Percentiles rank a stretch among this genome's conserved stretches.
Evolutionary conservation across 1,140 invertebrate genomes (phyloP).

Genomic region (Solenopsis fugax): DNA sequence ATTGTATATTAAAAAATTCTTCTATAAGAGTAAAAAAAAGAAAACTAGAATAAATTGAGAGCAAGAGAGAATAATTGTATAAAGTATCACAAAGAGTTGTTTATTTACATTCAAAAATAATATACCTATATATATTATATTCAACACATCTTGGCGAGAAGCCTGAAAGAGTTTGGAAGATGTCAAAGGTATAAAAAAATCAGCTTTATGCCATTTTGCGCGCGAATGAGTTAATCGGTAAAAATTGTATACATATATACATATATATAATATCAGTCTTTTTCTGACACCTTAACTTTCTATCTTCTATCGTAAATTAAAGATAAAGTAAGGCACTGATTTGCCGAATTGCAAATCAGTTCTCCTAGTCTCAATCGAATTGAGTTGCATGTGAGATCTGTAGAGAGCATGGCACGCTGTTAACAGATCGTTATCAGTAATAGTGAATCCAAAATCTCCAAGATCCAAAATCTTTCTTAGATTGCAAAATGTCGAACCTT

Average conservation of each 20-base stretch:
- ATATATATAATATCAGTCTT: too few relatives aligned
- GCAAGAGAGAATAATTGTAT: slow-evolving; percentile 42
- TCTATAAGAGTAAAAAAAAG: background rate
- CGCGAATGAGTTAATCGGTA: slow-evolving; percentile 16
- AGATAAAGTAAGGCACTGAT: background rate
- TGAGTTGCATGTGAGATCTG: background rate
- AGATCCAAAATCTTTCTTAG: slow-evolving; percentile 6
- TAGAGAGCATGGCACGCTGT: background rate
- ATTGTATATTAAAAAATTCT: slow-evolving; percentile 21
- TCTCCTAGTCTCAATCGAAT: background rate
- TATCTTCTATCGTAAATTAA: slow-evolving; percentile 31
- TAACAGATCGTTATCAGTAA: background rate
- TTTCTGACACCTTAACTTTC: slow-evolving; percentile 47
- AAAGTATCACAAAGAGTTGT: slow-evolving; percentile 42
- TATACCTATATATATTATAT: slow-evolving; percentile 7
- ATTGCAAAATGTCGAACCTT: background rate
- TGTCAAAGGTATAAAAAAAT: slow-evolving; percentile 7
- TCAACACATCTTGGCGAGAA: slow-evolving; percentile 5
- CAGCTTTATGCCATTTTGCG: background rate
- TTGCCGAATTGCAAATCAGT: background rate
- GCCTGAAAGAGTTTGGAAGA: background rate
- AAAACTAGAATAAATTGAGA: slow-evolving; percentile 43
- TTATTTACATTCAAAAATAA: slow-evolving; percentile 58
- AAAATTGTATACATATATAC: slow-evolving; percentile 46
- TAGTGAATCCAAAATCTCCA: slow-evolving; percentile 14